Evolutionary conservation across 1,140 invertebrate species (phyloP).

Genomic region (Centruroides sculpturatus): DNA sequence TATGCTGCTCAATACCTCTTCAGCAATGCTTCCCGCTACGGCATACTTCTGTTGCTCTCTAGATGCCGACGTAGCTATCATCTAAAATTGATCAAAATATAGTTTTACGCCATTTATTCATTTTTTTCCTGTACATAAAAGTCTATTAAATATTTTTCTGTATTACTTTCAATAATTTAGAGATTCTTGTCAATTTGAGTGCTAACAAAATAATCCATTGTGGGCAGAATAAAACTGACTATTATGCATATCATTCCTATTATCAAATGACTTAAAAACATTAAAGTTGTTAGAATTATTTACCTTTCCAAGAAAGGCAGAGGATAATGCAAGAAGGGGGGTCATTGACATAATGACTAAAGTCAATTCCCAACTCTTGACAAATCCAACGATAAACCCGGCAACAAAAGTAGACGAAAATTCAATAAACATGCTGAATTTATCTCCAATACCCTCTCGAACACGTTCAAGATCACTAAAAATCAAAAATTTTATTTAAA

Average conservation of each 20-base stretch:
- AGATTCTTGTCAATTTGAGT: no score
- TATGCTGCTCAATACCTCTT: constrained; percentile 29
- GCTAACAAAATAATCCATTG: no score
- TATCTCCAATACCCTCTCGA: constrained; percentile 39
- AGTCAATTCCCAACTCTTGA: constrained; percentile 14
- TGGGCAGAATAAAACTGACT: no score
- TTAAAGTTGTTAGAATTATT: background rate
- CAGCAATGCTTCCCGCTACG: constrained; percentile 32
- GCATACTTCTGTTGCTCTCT: constrained; percentile 23
- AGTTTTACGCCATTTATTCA: no score
- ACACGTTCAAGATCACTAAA: constrained; percentile 38
- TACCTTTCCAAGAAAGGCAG: constrained; percentile 17
- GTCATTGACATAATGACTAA: constrained; percentile 14
- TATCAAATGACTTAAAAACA: no score
- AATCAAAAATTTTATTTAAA: background rate
- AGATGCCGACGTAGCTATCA: constrained; percentile 11
- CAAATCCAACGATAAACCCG: constrained; percentile 16
- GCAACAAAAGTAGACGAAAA: constrained; percentile 23
- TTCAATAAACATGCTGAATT: constrained; percentile 32
- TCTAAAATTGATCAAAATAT: constrained; percentile 14
- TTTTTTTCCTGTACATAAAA: no score
- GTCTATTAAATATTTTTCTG: no score
- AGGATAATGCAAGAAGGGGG: constrained; percentile 11
- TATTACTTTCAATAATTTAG: no score
- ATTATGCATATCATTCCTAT: no score